Percentiles rank a stretch among this genome's conserved stretches.
Evolutionary conservation across 2,113 vertebrate genomes (phyloP).

Genomic region (Tragelaphus scriptus): DNA sequence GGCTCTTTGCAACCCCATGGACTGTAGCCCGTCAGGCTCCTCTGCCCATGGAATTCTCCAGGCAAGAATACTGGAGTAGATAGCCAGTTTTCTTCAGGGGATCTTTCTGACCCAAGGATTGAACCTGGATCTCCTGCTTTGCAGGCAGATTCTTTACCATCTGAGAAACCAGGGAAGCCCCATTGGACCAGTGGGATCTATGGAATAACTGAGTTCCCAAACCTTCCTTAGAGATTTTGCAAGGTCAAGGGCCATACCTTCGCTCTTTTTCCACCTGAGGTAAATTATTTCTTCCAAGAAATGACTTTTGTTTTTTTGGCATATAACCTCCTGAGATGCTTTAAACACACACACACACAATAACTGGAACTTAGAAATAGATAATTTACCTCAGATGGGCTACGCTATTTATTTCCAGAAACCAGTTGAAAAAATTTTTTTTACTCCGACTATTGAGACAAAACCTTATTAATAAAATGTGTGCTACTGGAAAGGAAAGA

Average conservation of each 20-base stretch:
- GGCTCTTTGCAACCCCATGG: background rate
- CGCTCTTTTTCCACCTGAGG: slow-evolving; percentile 1
- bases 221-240: background rate
- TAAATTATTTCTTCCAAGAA: slow-evolving; percentile 48
- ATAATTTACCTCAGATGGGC: slow-evolving; percentile 67
- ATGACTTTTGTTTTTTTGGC: background rate
- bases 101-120: background rate
- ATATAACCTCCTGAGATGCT: background rate
- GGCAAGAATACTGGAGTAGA: background rate
- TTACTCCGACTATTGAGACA: background rate
- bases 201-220: background rate
- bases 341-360: background rate
- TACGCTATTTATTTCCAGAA: slow-evolving; percentile 50
- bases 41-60: background rate
- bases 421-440: background rate
- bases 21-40: background rate
- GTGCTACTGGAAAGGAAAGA: slow-evolving; percentile 66
- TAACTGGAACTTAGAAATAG: slow-evolving; percentile 36
- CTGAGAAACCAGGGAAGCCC: background rate
- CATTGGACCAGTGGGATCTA: background rate
- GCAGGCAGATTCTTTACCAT: background rate
- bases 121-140: background rate
- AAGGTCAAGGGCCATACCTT: background rate
- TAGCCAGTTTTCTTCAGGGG: background rate
- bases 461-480: slow-evolving; percentile 67